Evolutionary conservation across 30 jellyfish, hydroid and myxozoan species (phyloP).

Genomic region (Nemopilema nomurai): DNA sequence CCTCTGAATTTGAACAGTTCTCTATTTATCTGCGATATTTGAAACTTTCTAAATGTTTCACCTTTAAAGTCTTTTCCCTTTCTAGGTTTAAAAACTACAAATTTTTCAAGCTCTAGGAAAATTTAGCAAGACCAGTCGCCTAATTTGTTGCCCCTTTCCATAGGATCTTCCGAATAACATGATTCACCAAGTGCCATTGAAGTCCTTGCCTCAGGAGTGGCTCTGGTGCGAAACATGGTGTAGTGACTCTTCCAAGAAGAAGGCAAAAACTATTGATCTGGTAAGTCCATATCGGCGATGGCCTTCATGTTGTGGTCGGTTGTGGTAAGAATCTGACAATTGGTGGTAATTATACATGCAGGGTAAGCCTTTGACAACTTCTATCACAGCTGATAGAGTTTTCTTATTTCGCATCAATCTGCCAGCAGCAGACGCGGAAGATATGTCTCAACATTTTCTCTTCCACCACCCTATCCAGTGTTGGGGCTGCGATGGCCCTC

Average conservation of each 20-base stretch:
- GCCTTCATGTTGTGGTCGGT: no score
- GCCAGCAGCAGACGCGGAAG: background rate
- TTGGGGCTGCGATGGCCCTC: no score
- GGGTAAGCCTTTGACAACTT: no score
- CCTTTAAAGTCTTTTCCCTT: background rate
- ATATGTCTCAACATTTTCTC: no score
- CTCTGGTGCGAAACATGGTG: conserved; percentile 99
- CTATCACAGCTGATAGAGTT: no score
- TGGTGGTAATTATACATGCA: no score
- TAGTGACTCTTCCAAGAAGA: conserved; percentile 88
- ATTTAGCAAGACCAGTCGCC: background rate
- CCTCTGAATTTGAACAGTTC: no score
- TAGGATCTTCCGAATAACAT: conserved; percentile 98
- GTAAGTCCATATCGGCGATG: conserved; percentile 49
- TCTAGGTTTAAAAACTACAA: background rate
- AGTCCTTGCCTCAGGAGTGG: conserved; percentile 98
- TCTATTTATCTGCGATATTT: no score
- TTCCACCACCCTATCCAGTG: no score
- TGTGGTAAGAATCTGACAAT: no score
- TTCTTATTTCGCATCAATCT: background rate
- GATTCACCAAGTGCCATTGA: conserved; percentile 95
- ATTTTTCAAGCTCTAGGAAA: background rate
- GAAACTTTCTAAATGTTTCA: no score
- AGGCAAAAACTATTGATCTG: conserved; percentile 94
- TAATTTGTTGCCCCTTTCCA: background rate